Base-by-base conservation (phyloP, 2,888 invertebrate species). In the Dione vanillae region DNA sequence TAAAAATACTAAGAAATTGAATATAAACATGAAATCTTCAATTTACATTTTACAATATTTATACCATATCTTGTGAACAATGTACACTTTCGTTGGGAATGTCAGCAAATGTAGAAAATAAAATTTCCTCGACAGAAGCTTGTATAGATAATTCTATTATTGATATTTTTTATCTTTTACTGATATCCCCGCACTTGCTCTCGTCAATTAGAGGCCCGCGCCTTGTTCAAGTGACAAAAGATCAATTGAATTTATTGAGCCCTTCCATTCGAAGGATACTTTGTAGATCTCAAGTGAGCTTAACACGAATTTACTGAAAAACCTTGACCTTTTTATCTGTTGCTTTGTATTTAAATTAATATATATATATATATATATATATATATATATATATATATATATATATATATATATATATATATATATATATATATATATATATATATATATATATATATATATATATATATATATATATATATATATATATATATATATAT, bases 221-320 rank as follows among this genome's bases (percentile, higher is more conserved):
- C 64, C 64, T 64, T 64, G 64, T 64, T 40, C 64, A 47, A 49
- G 65, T 66, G 66, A 71, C 73, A 73, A 75, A 75, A 72, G 73
- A 74, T 73, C 72, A 75, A 75, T 75, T 71, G 73, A 69, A 71
- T 74, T 73, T 70, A 74, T 72, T 74, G 75, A 76, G 69, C 69
- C 65, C 65, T 64, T 69, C 67, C 43, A 41, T 64, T 43, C 54
- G 16, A 58, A 51, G 41, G 43, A 43, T 58, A 68, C 61, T 61
- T 64, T 16, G 37, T 56, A 56, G 40, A 62, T 64, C 49, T 59
- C 43, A 52, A 64, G 41, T 45, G 62, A 35, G 49, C 56, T 47
- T 59, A 61, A 70, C 43, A 67, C 27, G 20, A 56, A 64, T 64
- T 61, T n/a, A 12, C 3, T 20, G 19, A n/a, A 37, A 52, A 56